Evolutionary conservation across 2,113 vertebrate genomes (phyloP), one percentile per base, ranked within the genome.

Genomic region (Pseudois nayaur): DNA sequence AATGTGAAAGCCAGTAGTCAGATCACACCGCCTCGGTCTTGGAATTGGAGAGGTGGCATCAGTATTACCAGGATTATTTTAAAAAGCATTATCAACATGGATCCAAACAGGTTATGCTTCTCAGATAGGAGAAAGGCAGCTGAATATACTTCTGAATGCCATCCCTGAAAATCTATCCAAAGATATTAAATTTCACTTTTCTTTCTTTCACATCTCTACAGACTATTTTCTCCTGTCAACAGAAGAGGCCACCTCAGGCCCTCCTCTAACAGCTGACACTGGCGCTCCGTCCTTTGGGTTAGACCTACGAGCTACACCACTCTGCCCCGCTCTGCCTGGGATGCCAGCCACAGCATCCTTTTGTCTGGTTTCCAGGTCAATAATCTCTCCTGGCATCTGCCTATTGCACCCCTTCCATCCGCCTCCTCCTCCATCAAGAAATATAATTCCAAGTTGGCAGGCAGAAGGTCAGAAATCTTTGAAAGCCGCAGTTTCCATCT

Each of bases 391-490:
- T 93, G 96, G 91, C 95, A 96, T 71, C 94, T 98, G 95, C 64
- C 62, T 96, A 94, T 59, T 45, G 81, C 71, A 89, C 97, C 48
- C n/a, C 45, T 97, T 71, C 31, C 74, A 31, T 79, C 48, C 83
- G 59, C 62, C 67, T 95, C 25, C 74, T 36, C 23, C 52, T 89
- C 82, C 89, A 81, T 93, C 93, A 96, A 85, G 94, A 95, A 97
- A 96, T 96, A 31, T 84, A 94, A 97, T 76, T 96, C 94, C 91
- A 79, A 85, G 52, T 57, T 55, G 88, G 92, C 95, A 96, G 87
- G 81, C 90, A 96, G 90, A 90, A 96, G 97, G 97, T 97, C 97
- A 98, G 94, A 97, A 96, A 90, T 96, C 93, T 97, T 84, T 95
- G 97, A 89, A 93, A 95, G 43, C 33, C 0, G 2, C 57, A 33